phyloP scores from a whole-genome alignment of 2,113 vertebrate species.

The Hymenochirus boettgeri region DNA sequence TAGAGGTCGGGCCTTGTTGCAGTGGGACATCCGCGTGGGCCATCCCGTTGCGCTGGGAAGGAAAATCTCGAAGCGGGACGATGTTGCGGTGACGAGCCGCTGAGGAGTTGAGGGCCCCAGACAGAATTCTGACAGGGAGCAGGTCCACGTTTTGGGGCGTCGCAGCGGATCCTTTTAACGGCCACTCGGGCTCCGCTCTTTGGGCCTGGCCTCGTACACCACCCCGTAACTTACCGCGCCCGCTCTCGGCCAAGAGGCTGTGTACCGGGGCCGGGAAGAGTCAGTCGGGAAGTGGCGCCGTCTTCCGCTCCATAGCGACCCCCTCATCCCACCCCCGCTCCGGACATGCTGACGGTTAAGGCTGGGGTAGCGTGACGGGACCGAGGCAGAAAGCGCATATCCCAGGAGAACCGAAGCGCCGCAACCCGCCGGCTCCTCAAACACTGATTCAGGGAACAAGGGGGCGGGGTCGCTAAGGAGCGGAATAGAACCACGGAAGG shows the following conservation, averaged over 20 bases:
- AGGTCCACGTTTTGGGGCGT: slow-evolving; percentile 93
- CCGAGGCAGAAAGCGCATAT: neutral
- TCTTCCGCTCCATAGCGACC: slow-evolving; percentile 40
- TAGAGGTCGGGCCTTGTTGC: slow-evolving; percentile 87
- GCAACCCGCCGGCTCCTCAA: no score
- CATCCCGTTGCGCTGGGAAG: slow-evolving; percentile 85
- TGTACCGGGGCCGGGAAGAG: slow-evolving; percentile 75
- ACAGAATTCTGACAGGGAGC: slow-evolving; percentile 89
- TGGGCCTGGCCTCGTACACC: slow-evolving; percentile 83
- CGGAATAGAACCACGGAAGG: no score
- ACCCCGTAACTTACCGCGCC: slow-evolving; percentile 91
- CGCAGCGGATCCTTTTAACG: slow-evolving; percentile 90
- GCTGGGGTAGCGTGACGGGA: neutral
- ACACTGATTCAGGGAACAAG: no score
- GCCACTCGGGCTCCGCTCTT: slow-evolving; percentile 78
- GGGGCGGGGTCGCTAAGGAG: neutral
- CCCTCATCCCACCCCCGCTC: slow-evolving; percentile 28
- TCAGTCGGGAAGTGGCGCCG: slow-evolving; percentile 54
- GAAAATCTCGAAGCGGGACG: slow-evolving; percentile 92
- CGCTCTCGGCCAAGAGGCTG: slow-evolving; percentile 83
- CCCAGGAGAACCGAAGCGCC: neutral
- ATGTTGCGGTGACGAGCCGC: slow-evolving; percentile 89
- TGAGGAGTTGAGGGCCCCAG: slow-evolving; percentile 88
- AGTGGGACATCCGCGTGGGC: slow-evolving; percentile 95
- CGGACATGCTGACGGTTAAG: no score